phyloP scores from a whole-genome alignment of 2,888 invertebrate species.

The Hyles lineata region DNA sequence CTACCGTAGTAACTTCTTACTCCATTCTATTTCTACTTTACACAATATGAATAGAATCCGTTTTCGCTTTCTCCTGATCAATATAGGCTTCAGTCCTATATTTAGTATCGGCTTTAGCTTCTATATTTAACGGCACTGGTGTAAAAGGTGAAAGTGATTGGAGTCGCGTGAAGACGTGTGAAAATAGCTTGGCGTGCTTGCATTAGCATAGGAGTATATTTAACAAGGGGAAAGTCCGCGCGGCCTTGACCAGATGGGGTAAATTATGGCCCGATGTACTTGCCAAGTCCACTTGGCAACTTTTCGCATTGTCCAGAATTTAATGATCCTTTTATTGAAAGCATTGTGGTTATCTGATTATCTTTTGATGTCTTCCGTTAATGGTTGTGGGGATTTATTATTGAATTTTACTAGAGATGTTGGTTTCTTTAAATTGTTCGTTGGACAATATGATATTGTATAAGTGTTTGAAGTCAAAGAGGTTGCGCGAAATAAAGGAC shows the following conservation, averaged over 20 bases:
- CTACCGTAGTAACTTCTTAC: not conserved
- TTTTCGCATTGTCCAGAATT: slow-evolving; percentile 27
- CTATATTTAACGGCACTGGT: not conserved
- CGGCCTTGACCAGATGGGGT: slow-evolving; percentile 53
- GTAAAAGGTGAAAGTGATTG: slow-evolving; percentile 40
- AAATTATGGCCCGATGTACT: slow-evolving; percentile 33
- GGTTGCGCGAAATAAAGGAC: no score
- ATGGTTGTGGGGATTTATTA: not conserved
- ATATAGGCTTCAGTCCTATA: not conserved
- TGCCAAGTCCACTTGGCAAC: slow-evolving; percentile 42
- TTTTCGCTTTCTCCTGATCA: not conserved
- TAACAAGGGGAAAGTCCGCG: slow-evolving; percentile 58
- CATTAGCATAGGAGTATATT: slow-evolving; percentile 29
- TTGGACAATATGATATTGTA: no score
- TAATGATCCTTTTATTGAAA: slow-evolving; percentile 25
- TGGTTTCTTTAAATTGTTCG: no score
- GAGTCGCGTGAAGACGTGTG: slow-evolving; percentile 43
- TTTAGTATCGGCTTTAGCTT: not conserved
- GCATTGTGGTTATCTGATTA: slow-evolving; percentile 4
- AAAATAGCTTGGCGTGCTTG: slow-evolving; percentile 51
- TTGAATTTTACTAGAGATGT: not conserved
- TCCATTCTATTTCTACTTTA: not conserved
- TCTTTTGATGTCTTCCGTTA: not conserved
- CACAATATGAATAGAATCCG: not conserved
- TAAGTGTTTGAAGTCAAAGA: no score